phyloP scores from a whole-genome alignment of 30 jellyfish, hydroid and myxozoan species.

The Mastigias papua region DNA sequence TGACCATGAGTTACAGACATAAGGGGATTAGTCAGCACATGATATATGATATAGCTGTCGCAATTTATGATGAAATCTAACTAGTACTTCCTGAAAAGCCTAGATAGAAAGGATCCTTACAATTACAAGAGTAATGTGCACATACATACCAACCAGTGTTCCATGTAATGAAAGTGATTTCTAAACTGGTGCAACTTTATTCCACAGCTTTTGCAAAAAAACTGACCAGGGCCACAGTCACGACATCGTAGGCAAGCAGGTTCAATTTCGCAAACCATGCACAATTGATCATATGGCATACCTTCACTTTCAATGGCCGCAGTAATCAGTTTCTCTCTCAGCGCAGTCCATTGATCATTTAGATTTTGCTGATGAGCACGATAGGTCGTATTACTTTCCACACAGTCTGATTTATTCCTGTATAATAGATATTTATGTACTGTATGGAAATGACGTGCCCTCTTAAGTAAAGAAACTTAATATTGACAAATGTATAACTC shows the following conservation, averaged over 20 bases:
- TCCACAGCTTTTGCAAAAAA: conserved; percentile 15
- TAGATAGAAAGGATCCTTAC: too few species aligned
- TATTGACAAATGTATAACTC: not conserved
- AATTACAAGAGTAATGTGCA: too few species aligned
- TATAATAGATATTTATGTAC: not conserved
- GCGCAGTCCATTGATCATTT: not conserved
- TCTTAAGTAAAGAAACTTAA: not conserved
- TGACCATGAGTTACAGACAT: too few species aligned
- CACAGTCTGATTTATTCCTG: not conserved
- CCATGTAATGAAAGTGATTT: conserved; percentile 18
- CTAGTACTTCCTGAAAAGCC: too few species aligned
- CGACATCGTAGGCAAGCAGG: conserved; percentile 11
- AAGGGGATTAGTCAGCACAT: too few species aligned
- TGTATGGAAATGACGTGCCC: too few species aligned
- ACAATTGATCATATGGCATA: not conserved
- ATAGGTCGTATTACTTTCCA: not conserved
- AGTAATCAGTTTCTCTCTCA: not conserved
- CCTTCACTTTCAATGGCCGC: not conserved
- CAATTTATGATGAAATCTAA: too few species aligned
- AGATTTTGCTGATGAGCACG: not conserved
- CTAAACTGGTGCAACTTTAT: conserved; percentile 26
- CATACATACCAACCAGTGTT: conserved; percentile 35
- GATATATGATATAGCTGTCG: too few species aligned
- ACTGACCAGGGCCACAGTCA: conserved; percentile 31
- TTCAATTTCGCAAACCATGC: not conserved